Base-by-base conservation (phyloP, 2,888 invertebrate genomes). In the Scelioninae gen. 2 region DNA sequence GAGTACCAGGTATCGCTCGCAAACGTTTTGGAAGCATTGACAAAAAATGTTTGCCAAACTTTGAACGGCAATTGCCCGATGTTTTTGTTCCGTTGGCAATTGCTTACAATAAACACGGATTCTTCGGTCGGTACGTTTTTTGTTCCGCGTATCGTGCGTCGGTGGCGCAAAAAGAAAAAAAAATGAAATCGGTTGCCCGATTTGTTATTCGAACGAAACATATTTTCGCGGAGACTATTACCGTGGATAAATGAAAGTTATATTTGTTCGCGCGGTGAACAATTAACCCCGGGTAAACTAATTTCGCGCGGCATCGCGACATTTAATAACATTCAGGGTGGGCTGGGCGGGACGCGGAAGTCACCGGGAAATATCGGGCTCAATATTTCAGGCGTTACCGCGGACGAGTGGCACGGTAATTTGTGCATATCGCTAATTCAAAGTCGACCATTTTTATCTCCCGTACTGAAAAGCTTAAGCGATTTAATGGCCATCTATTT, bases 231-330 rank as follows among this genome's bases (percentile, higher is more conserved):
- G 53, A 37, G 19, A 37, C 39, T 35, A 60, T 33, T 53, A 22
- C 39, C 31, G 19, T 16, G 55, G 48, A 55, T 22, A 58, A 71
- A 71, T 58, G 52, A 71, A 64, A 52, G 57, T 64, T 45, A 45
- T 71, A 58, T 71, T 64, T 71, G 57, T 31, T 39, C 35, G 35
- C 19, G 37, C 35, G 43, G 45, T 71, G 64, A 45, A 63, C 52
- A 64, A 71, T n/a, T n/a, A n/a, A n/a, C n/a, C n/a, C n/a, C n/a
- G 39, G 52, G 52, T 71, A 71, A 71, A 71, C 71, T 71, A 64
- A 71, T 71, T 64, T 65, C 19, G 55, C 50, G 63, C 39, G 35
- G 55, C 39, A 63, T 63, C 60, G 63, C 50, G 57, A 70, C 57
- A 65, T 58, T 52, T 58, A 64, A 71, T 64, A 71, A 64, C 52